Base-by-base conservation (phyloP, 2,797 vertebrate species). In the Apogon hyalosoma region DNA sequence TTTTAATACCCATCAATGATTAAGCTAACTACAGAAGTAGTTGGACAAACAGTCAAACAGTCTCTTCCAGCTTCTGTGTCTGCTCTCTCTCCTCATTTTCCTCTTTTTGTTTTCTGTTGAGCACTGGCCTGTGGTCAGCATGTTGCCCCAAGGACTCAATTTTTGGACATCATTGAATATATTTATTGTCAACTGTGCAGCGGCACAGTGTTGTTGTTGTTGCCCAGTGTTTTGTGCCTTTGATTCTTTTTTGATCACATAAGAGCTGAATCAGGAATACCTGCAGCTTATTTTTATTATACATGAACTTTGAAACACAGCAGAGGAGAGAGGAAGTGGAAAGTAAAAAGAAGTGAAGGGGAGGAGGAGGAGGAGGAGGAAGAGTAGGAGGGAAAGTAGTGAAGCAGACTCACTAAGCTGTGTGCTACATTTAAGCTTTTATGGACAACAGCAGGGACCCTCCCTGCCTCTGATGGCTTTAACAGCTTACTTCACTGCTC, bases 401-500 rank as follows among this genome's bases (percentile, higher is more conserved):
- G 69, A 48, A 53, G 69, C 75, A 58, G 59, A 36, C 62, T 64
- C 40, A 63, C 69, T 69, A 39, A 80, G 79, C 79, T 69, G 76
- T 77, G 31, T 63, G 82, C 80, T 75, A 63, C 79, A 69, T 84
- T 84, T 75, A 75, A 75, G 82, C 74, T 81, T 84, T 87, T 79
- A 79, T 84, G 73, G 78, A 75, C 78, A 80, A 56, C 88, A 77
- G 83, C 59, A 11, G 79, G 79, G 80, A 79, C 74, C 70, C 78
- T 87, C 73, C 57, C 77, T 47, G 73, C 71, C 69, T 82, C 73
- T 77, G 82, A 87, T 82, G 83, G 73, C 76, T 86, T 77, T 65
- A 80, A 24, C 86, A 82, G 88, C 78, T 80, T 58, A 69, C 77
- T 70, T 54, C 75, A 70, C 62, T 46, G 67, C 70, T 80, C 77